phyloP scores from a whole-genome alignment of 2,888 invertebrate genomes.

The Athalia cordata region DNA sequence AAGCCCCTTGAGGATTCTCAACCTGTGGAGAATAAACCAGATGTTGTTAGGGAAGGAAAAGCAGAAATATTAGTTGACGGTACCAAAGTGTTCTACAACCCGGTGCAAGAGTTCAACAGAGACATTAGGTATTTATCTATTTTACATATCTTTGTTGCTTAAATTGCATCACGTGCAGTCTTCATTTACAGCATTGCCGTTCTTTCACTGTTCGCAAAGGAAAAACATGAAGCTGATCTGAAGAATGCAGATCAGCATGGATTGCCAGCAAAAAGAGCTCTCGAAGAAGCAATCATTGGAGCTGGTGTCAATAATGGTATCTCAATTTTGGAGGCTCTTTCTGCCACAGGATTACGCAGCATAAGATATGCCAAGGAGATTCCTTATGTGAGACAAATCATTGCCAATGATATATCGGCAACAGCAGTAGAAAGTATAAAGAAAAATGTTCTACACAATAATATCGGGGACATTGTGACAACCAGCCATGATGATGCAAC shows the following conservation, averaged over 20 bases:
- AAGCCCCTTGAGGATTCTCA: neutral
- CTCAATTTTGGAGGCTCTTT: slow-evolving; percentile 91
- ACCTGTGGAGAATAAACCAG: slow-evolving; percentile 44
- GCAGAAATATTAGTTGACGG: slow-evolving; percentile 83
- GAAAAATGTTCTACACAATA: slow-evolving; percentile 85
- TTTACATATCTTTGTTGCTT: neutral
- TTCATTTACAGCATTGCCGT: slow-evolving; percentile 69
- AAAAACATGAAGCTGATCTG: slow-evolving; percentile 66
- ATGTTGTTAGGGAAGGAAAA: slow-evolving; percentile 83
- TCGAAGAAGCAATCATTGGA: neutral
- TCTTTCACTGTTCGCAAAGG: slow-evolving; percentile 80
- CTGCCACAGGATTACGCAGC: slow-evolving; percentile 96
- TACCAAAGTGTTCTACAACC: slow-evolving; percentile 95
- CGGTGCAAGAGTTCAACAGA: slow-evolving; percentile 98
- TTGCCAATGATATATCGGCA: slow-evolving; percentile 93
- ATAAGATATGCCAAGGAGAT: slow-evolving; percentile 98
- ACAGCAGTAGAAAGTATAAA: slow-evolving; percentile 91
- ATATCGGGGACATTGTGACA: slow-evolving; percentile 83
- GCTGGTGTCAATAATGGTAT: slow-evolving; percentile 73
- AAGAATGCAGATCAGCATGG: slow-evolving; percentile 58
- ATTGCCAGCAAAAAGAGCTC: slow-evolving; percentile 56
- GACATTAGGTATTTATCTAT: slow-evolving; percentile 81
- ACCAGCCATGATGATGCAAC: slow-evolving; percentile 91
- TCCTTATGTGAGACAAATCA: slow-evolving; percentile 83
- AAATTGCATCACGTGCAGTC: neutral